Conservation (phyloP, 2,888 invertebrate genomes). For the Megastigmus dorsalis region DNA sequence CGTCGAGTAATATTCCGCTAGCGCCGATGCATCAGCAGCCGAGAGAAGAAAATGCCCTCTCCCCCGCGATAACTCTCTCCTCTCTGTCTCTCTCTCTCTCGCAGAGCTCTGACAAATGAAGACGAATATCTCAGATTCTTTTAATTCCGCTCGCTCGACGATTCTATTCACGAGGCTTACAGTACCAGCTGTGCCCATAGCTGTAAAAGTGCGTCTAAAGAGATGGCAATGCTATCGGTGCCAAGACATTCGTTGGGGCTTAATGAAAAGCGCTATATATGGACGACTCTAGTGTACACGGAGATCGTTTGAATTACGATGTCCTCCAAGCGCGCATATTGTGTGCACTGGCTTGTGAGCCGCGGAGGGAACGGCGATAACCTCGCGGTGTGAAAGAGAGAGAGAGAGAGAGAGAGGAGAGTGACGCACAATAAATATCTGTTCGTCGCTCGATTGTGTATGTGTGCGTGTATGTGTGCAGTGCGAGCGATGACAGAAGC, state of each 20-base stretch:
- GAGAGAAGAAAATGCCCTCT: background rate
- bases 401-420: background rate
- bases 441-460: background rate
- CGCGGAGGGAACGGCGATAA: slow-evolving; percentile 1
- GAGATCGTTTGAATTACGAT: no score
- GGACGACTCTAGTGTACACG: no score
- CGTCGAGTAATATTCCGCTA: slow-evolving; percentile 38
- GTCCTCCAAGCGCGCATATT: background rate
- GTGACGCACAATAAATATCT: background rate
- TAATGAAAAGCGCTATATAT: no score
- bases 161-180: background rate
- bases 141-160: no score
- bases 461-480: no score
- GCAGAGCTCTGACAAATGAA: slow-evolving; percentile 38
- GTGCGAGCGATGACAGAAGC: slow-evolving; percentile 12
- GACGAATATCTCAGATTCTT: no score
- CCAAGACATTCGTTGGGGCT: no score
- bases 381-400: no score
- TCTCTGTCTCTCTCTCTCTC: background rate
- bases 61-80: slow-evolving; percentile 25
- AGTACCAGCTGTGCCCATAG: background rate
- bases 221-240: no score
- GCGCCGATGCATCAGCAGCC: no score
- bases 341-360: background rate
- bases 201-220: no score